phyloP scores from a whole-genome alignment of 2,797 vertebrate species.

The Moxostoma hubbsi region DNA sequence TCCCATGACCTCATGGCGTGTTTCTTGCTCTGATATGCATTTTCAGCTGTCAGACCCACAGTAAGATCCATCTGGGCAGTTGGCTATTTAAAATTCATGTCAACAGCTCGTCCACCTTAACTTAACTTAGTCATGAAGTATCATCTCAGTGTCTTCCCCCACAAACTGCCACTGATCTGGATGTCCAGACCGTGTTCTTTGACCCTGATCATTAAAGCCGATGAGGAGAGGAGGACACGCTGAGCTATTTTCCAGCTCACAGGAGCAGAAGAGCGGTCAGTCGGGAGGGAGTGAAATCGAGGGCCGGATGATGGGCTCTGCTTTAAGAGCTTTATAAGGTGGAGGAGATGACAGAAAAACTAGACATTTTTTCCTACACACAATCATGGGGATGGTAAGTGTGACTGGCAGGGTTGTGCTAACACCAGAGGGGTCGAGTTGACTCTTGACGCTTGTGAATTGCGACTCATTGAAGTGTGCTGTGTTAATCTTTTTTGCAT shows the following conservation, averaged over 20 bases:
- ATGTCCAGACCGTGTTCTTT: background rate
- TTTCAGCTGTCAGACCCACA: too few species aligned
- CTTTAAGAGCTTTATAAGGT: conserved; percentile 4
- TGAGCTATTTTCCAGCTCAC: conserved; percentile 32
- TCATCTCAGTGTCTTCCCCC: background rate
- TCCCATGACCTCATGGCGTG: too few species aligned
- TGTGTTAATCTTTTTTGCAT: conserved; percentile 47
- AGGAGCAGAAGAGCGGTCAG: background rate
- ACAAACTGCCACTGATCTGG: background rate
- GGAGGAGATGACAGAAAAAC: background rate
- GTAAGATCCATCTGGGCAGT: too few species aligned
- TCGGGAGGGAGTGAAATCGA: conserved; percentile 5
- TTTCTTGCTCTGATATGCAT: too few species aligned
- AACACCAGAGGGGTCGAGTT: conserved; percentile 2
- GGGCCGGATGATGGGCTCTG: background rate
- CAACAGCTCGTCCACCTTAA: background rate
- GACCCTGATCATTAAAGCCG: conserved; percentile 9
- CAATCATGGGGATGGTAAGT: conserved; percentile 1
- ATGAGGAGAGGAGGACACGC: background rate
- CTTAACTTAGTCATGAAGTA: background rate
- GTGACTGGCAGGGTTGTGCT: background rate
- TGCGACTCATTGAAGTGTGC: conserved; percentile 24
- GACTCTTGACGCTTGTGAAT: conserved; percentile 31
- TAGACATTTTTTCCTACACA: background rate
- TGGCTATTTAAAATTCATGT: background rate